Percentiles rank a stretch among this genome's conserved stretches.
phyloP scores from a whole-genome alignment of 2,797 vertebrate genomes.

The Pseudochromis fuscus region DNA sequence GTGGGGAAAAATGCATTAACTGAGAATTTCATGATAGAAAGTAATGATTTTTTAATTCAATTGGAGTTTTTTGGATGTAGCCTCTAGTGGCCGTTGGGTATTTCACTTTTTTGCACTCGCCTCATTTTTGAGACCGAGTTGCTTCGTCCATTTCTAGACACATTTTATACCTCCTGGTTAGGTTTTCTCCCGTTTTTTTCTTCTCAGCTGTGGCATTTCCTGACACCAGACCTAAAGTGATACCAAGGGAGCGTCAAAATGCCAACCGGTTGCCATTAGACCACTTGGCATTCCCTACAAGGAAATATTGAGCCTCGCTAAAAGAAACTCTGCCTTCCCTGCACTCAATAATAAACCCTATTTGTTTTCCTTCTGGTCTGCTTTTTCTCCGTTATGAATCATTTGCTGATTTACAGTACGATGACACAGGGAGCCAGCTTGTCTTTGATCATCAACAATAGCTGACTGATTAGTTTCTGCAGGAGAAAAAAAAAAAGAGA shows the following conservation, averaged over 20 bases:
- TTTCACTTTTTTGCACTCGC: no score
- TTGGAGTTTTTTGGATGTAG: no score
- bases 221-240: slow-evolving; percentile 43
- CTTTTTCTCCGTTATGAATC: slow-evolving; percentile 54
- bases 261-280: slow-evolving; percentile 70
- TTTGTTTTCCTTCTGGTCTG: slow-evolving; percentile 51
- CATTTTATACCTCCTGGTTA: slow-evolving; percentile 28
- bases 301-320: slow-evolving; percentile 42
- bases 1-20: no score
- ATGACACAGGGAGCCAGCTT: slow-evolving; percentile 15
- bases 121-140: no score
- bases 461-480: slow-evolving; percentile 54
- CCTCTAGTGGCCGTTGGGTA: no score
- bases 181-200: background rate
- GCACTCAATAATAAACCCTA: slow-evolving; percentile 51
- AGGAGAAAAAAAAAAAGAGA: slow-evolving; percentile 2
- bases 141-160: no score
- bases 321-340: slow-evolving; percentile 38
- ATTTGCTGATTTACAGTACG: slow-evolving; percentile 62
- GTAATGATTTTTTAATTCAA: no score
- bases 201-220: slow-evolving; percentile 54
- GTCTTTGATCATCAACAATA: slow-evolving; percentile 48
- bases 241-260: slow-evolving; percentile 66
- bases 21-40: no score
- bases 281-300: slow-evolving; percentile 46